Evolutionary conservation across 2,113 vertebrate species (phyloP), one percentile per base, ranked within the genome.

Genomic region (Percopsis transmontana): DNA sequence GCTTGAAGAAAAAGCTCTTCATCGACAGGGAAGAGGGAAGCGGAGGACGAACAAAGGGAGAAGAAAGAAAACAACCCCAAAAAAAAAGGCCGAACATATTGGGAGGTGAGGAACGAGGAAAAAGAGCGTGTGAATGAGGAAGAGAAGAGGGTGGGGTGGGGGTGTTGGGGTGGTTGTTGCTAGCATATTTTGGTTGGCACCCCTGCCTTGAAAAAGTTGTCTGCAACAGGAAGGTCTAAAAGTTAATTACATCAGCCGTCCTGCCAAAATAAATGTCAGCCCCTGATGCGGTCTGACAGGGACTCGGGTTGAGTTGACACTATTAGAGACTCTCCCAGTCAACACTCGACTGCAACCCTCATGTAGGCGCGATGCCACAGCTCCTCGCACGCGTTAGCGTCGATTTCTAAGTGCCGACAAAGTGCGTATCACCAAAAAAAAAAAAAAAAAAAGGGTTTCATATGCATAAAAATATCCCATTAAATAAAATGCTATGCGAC

Each of bases 241-340:
- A 89, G 85, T 89, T 89, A 90, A 91, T 91, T 83, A 84, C 85
- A 87, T 85, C 82, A 86, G 62, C 66, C 63, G 70, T 79, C 73
- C 51, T 15, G 87, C 90, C 88, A 90, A 88, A 81, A 85, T 77
- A 87, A 90, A 90, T 84, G 74, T 83, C 80, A 82, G 79, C 18
- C 63, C 68, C 79, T 84, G 86, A 91, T 59, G 74, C 79, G 85
- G 60, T 67, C 65, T 48, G 77, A 80, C 64, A 72, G 74, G 74
- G 47, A 82, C 62, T 69, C 54, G 19, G 69, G 65, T 64, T 68
- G 21, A 62, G 60, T 77, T 63, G 60, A 76, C 66, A 74, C 57
- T 21, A 41, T 71, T 78, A 76, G 69, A 88, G 83, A 80, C 77
- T 87, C 80, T 75, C 69, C 64, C 27, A 33, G 27, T 33, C 27